phyloP scores from a whole-genome alignment of 2,113 vertebrate genomes.

The Chascanopsetta lugubris region DNA sequence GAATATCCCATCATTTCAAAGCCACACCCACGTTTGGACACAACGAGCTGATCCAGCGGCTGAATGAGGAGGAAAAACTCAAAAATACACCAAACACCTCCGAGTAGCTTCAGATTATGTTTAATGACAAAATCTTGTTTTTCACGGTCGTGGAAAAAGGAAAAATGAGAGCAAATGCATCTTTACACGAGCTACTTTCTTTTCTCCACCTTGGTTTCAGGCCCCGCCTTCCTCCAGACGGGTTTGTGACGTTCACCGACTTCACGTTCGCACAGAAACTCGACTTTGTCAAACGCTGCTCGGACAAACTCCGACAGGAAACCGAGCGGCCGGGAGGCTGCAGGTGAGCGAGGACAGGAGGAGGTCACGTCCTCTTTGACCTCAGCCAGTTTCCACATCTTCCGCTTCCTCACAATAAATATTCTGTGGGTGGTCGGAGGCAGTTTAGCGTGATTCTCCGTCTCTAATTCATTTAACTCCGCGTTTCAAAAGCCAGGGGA shows the following conservation, averaged over 20 bases:
- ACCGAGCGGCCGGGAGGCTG: too few relatives aligned
- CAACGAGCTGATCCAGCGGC: slow-evolving; percentile 12
- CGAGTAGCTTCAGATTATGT: slow-evolving; percentile 60
- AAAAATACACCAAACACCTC: slow-evolving; percentile 1
- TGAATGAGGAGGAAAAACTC: neutral
- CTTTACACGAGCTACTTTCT: slow-evolving; percentile 55
- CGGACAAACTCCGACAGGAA: slow-evolving; percentile 40
- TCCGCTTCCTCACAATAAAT: neutral
- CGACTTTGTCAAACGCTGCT: slow-evolving; percentile 28
- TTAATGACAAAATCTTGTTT: slow-evolving; percentile 74
- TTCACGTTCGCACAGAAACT: too few relatives aligned
- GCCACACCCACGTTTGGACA: too few relatives aligned
- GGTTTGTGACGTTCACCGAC: too few relatives aligned
- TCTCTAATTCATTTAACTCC: too few relatives aligned
- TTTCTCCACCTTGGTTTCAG: slow-evolving; percentile 35
- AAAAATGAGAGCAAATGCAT: slow-evolving; percentile 66
- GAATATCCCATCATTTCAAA: neutral
- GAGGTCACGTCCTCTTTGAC: too few relatives aligned
- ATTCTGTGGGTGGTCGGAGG: too few relatives aligned
- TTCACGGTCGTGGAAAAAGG: slow-evolving; percentile 63
- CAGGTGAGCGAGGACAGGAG: too few relatives aligned
- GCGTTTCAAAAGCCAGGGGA: too few relatives aligned
- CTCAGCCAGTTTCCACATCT: neutral
- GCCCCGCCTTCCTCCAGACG: slow-evolving; percentile 30
- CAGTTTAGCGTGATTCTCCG: too few relatives aligned